Evolutionary conservation across 35 echinoderm and acorn worm species (phyloP), one percentile per base, ranked within the genome.

Genomic region (Diadema setosum): DNA sequence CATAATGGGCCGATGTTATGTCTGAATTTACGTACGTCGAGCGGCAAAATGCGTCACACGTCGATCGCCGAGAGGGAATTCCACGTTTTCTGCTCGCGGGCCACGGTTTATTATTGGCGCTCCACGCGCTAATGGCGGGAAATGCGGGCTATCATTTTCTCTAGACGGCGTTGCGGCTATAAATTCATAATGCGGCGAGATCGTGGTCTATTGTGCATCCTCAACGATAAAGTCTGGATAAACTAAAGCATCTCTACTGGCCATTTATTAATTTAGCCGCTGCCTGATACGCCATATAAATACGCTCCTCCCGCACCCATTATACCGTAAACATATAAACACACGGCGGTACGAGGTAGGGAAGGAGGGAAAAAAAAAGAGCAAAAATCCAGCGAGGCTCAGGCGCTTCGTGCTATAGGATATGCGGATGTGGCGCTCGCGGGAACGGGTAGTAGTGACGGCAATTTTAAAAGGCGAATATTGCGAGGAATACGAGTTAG

Each of bases 211-310:
- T 78, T 78, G 73, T 78, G 40, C 73, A 78, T 78, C 73, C 73
- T 78, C 39, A 78, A 78, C 44, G 73, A 78, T 78, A 34, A 42
- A 42, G 27, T 44, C 5, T 78, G 73, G 73, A 78, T 78, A 78
- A 78, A 78, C 73, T 78, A 44, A n/a, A 42, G 73, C 73, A 78
- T 78, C 73, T 32, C 37, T 21, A 78, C 73, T 78, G 73, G 73
- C 73, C 73, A 78, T 78, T 78, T 78, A 78, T 78, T 78, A 78
- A 78, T 78, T 78, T 78, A 78, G 73, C 73, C 25, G 29, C 73
- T 41, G 73, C 40, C 37, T 36, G 39, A 44, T 35, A 78, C 40
- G 8, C 29, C 33, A 52, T 52, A 52, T 52, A 52, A 11, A 52
- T 52, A n/a, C 9, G 48, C 48, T n/a, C 9, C 48, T 52, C 48